Evolutionary conservation across 2,888 invertebrate species (phyloP).

Genomic region (Drosophila prostipennis): DNA sequence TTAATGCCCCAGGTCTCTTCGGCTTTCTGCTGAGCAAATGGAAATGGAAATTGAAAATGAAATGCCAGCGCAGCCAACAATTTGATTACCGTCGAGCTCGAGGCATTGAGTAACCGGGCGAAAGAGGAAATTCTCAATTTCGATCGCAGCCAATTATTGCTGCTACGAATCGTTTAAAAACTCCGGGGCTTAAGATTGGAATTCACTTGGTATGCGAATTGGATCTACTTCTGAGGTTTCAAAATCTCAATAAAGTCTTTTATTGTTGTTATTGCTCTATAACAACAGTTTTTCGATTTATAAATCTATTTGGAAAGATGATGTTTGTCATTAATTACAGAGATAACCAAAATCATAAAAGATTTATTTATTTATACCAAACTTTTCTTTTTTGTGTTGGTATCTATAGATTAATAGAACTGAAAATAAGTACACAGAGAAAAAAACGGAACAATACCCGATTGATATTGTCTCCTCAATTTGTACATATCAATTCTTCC

Average conservation of each 20-base stretch:
- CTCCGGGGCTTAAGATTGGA: conserved; percentile 1
- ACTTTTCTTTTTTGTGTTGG: too few species aligned
- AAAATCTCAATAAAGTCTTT: background rate
- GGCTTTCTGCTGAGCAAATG: conserved; percentile 52
- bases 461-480: too few species aligned
- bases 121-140: conserved; percentile 24
- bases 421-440: too few species aligned
- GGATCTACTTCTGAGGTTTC: background rate
- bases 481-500: too few species aligned
- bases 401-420: too few species aligned
- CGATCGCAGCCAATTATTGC: conserved; percentile 17
- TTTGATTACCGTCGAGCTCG: conserved; percentile 16
- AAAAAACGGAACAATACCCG: too few species aligned
- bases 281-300: too few species aligned
- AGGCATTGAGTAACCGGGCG: conserved; percentile 19
- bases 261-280: background rate
- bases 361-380: too few species aligned
- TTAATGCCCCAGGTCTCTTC: background rate
- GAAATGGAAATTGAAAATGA: conserved; percentile 25
- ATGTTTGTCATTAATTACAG: too few species aligned
- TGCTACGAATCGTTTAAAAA: background rate
- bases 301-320: too few species aligned
- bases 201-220: background rate
- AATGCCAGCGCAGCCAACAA: conserved; percentile 16
- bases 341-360: too few species aligned